These are phyloP conservation scores for Apis mellifera DNA, from an alignment of 1,140 invertebrate genomes.

Conservation along the genomic window DNA sequence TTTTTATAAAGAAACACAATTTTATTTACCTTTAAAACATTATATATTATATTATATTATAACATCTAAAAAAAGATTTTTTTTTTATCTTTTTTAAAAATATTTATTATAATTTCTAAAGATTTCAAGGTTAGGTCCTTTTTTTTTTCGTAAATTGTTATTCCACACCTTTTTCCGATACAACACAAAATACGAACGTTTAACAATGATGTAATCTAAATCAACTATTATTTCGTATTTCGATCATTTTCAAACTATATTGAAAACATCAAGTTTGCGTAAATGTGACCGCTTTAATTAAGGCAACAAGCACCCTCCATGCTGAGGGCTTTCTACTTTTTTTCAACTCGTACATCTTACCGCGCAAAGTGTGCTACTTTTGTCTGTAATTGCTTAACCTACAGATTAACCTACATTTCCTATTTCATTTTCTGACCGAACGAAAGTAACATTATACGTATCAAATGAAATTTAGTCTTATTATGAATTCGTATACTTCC, in stretches of 20 bases:
- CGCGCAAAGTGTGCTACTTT: constrained; percentile 11
- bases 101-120: not conserved
- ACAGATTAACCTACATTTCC: constrained; percentile 45
- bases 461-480: not conserved
- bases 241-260: not conserved
- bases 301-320: constrained; percentile 11
- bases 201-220: constrained; percentile 15
- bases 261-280: not conserved
- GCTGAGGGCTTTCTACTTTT: constrained; percentile 31
- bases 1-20: not conserved
- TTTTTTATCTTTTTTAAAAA: not conserved
- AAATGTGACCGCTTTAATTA: constrained; percentile 12
- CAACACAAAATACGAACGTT: not conserved
- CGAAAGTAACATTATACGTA: not conserved
- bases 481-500: not conserved
- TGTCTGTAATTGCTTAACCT: constrained; percentile 28
- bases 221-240: constrained; percentile 3
- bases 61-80: not conserved
- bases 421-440: constrained; percentile 35
- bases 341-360: constrained; percentile 17
- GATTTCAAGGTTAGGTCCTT: not conserved
- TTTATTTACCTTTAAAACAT: not conserved
- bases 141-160: not conserved
- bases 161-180: constrained; percentile 1
- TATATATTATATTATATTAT: too few relatives aligned